Evolutionary conservation across 2,888 invertebrate genomes (phyloP), one percentile per base, ranked within the genome.

Genomic region (Priocnemis perturbator): DNA sequence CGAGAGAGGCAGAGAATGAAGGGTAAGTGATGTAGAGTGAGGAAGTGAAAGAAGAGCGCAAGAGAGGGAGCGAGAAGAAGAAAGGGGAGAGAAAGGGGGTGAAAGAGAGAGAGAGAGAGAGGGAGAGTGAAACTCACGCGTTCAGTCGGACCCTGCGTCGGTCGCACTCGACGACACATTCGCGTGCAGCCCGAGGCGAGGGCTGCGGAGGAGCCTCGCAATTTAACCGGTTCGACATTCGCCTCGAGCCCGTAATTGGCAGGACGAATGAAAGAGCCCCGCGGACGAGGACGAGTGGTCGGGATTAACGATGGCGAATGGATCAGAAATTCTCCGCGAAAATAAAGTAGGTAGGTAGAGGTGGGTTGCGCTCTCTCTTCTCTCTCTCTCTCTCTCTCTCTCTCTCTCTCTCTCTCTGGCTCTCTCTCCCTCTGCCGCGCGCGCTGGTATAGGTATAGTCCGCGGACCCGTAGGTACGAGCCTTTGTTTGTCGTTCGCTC

Each of bases 401-500:
- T 15, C 20, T 20, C 11, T 23, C 52, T 52, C 21, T 23, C 19
- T 20, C 11, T 11, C 5, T 17, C 21, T 11, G 15, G 17, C 21
- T 23, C 52, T 52, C 21, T 23, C 19, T 2, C 21, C 52, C 19
- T 56, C 37, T 7, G 11, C 37, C 20, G 26, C 14, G 62, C 53
- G 72, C 70, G 69, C 66, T 64, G 77, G 67, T 78, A 64, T 74
- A 76, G 78, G 76, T 78, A 76, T 78, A 78, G 76, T 75, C 79
- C 79, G 74, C 57, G 75, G 73, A 48, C 23, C 77, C 78, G 78
- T 79, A 79, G 78, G 78, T 79, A 79, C 79, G 79, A 80, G 78
- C 79, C 86, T 88, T 88, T 88, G 88, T 88, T 88, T 88, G 87
- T 88, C 87, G 88, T 88, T 87, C 88, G 88, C 88, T 88, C 87